phyloP scores from a whole-genome alignment of 37 sponge, comb jelly and placozoan genomes.

The Theonella swinhoei region DNA sequence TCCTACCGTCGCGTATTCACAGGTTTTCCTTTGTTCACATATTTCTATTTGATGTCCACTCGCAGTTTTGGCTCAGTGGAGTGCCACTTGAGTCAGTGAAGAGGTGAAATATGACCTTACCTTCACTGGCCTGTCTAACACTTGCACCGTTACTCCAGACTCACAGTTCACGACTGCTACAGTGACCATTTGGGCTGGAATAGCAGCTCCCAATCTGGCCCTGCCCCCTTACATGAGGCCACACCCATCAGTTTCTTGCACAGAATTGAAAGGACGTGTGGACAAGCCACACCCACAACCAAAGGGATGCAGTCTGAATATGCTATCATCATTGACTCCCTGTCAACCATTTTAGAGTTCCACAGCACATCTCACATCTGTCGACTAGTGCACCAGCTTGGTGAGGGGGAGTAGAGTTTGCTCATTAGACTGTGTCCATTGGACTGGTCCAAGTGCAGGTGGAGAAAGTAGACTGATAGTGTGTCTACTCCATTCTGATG shows the following conservation, averaged over 20 bases:
- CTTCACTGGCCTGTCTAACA: not conserved
- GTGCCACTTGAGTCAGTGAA: not conserved
- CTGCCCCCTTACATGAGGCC: no score
- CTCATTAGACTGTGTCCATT: not conserved
- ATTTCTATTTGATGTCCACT: slow-evolving; percentile 14
- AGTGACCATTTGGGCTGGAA: slow-evolving; percentile 59
- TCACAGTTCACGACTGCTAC: slow-evolving; percentile 28
- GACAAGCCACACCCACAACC: no score
- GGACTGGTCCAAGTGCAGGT: not conserved
- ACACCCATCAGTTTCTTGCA: no score
- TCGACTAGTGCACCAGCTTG: slow-evolving; percentile 15
- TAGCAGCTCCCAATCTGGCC: no score
- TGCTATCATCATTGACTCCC: slow-evolving; percentile 52
- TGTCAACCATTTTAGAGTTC: slow-evolving; percentile 20
- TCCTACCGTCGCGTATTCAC: not conserved
- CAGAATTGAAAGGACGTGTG: no score
- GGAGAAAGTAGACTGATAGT: not conserved
- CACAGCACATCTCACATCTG: slow-evolving; percentile 2
- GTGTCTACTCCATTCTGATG: slow-evolving; percentile 54
- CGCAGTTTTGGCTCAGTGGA: slow-evolving; percentile 7
- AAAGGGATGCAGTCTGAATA: no score
- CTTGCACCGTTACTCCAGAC: not conserved
- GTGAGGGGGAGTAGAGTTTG: not conserved
- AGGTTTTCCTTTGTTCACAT: slow-evolving; percentile 30
- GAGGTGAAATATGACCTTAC: slow-evolving; percentile 21